Percentiles rank a stretch among this genome's conserved stretches.
Conservation (phyloP, 2,113 vertebrate species). For the Platycercus adscitus region DNA sequence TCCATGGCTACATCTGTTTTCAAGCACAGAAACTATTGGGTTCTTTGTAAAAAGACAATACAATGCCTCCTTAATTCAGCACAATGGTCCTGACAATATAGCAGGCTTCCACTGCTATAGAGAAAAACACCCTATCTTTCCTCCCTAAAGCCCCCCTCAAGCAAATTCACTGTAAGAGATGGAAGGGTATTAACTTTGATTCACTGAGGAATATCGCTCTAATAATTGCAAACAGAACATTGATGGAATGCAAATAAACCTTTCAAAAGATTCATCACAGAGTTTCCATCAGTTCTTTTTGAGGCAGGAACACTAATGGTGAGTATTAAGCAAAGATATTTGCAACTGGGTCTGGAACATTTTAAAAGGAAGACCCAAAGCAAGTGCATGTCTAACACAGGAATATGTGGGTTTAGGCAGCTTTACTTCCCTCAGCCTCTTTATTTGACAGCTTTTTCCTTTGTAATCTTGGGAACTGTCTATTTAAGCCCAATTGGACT, state of each 20-base stretch:
- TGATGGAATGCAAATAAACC: slow-evolving; percentile 36
- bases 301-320: background rate
- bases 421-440: background rate
- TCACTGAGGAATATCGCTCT: slow-evolving; percentile 14
- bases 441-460: background rate
- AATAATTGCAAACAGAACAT: slow-evolving; percentile 27
- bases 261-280: slow-evolving; percentile 1
- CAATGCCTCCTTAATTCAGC: background rate
- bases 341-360: slow-evolving; percentile 17
- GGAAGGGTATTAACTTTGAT: slow-evolving; percentile 27
- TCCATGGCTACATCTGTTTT: slow-evolving; percentile 13
- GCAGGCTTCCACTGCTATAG: background rate
- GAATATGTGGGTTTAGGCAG: background rate
- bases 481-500: background rate
- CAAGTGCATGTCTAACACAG: background rate
- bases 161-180: background rate
- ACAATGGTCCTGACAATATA: background rate
- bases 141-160: background rate
- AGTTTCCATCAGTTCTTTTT: background rate
- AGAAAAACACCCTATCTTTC: background rate
- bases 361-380: slow-evolving; percentile 24
- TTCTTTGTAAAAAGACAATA: slow-evolving; percentile 18
- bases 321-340: background rate
- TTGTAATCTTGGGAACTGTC: background rate
- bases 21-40: background rate